Base-by-base conservation (phyloP, 2,888 invertebrate species). In the Bruchidius siliquastri region DNA sequence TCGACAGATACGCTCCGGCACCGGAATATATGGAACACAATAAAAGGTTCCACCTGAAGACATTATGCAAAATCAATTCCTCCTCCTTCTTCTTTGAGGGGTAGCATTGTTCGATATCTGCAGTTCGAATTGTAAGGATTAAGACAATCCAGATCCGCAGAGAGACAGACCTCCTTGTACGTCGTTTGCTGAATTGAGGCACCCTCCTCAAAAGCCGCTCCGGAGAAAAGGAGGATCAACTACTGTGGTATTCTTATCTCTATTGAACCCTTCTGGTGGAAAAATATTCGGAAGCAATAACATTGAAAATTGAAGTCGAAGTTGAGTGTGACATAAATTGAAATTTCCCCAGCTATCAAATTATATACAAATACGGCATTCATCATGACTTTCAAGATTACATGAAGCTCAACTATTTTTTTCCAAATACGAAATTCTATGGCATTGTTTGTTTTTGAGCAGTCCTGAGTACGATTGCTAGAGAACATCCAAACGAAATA, bases 11-110 rank as follows among this genome's bases (percentile, higher is more conserved):
- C 81, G 81, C 77, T 32, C 74, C 81, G 80, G 79, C 81, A 81
- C 81, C 80, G 82, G 85, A 84, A 86, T 86, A 86, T 86, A 86
- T 86, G 86, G 86, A 84, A 83, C 84, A 86, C 86, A 86, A 86
- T 86, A 86, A 86, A 86, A 86, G 81, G 84, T 83, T 71, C 86
- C 86, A 87, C 87, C 86, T 86, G 86, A 84, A 86, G 85, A 87
- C 87, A 86, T 87, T 87, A 87, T 87, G 87, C 87, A 87, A 87
- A 87, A 87, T 87, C 87, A 87, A 87, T 87, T 87, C 87, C 83
- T 84, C 82, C 85, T 85, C 82, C 83, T 82, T 82, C 82, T 81
- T 80, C 77, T 73, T 76, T 74, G 76, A 81, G 75, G 72, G 72
- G 75, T 74, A 78, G 83, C 85, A 85, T 85, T 85, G 84, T 85